Conservation (phyloP, 2,113 vertebrate species). For the Cichladusa arquata region DNA sequence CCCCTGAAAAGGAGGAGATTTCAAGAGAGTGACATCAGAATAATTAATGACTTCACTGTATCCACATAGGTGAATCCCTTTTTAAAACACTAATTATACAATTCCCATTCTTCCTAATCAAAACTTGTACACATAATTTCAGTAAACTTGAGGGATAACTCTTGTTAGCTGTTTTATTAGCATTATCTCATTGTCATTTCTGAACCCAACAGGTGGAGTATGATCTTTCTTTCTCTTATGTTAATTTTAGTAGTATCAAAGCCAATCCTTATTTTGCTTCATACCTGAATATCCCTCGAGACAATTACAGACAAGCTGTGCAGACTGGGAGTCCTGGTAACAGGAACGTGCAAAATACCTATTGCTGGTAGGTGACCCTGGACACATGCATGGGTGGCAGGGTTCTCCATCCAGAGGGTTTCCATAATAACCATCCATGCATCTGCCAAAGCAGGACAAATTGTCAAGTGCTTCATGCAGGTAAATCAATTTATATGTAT, state of each 20-base stretch:
- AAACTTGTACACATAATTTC: neutral
- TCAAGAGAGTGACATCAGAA: neutral
- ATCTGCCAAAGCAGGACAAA: constrained; percentile 71
- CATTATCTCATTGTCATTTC: neutral
- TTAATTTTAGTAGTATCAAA: neutral
- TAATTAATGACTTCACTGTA: neutral
- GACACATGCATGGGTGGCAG: constrained; percentile 83
- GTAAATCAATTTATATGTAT: neutral
- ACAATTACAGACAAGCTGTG: constrained; percentile 77
- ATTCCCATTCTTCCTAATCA: neutral
- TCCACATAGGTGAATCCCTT: neutral
- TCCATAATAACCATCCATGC: constrained; percentile 81
- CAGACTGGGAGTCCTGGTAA: constrained; percentile 70
- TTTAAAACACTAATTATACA: neutral
- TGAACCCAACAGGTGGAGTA: neutral
- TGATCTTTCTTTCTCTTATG: neutral
- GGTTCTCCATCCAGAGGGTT: constrained; percentile 70
- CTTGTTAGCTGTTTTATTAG: neutral
- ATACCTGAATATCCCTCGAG: constrained; percentile 80
- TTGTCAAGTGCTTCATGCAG: neutral
- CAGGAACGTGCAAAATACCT: constrained; percentile 84
- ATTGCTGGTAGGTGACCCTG: constrained; percentile 72
- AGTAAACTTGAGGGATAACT: neutral
- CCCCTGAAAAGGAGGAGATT: neutral
- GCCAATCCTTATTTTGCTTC: neutral